Evolutionary conservation across 2,797 vertebrate species (phyloP).

Genomic region (Brachymystax lenok): DNA sequence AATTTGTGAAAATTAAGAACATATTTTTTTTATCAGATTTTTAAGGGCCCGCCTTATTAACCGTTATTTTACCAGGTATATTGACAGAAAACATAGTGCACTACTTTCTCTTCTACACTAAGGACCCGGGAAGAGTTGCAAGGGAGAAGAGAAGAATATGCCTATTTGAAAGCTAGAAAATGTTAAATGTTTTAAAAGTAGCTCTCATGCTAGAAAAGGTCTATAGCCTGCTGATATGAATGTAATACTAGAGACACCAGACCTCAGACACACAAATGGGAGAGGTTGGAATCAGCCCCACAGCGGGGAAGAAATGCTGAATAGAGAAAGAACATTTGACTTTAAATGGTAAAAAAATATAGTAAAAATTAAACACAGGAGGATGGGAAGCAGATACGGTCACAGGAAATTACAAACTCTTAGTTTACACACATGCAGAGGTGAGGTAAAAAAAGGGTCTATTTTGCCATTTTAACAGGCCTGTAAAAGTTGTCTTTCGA

Average conservation of each 20-base stretch:
- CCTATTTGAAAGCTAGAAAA: too few relatives aligned
- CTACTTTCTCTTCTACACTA: too few relatives aligned
- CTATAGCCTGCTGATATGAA: neutral
- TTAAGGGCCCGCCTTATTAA: too few relatives aligned
- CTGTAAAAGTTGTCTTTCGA: neutral
- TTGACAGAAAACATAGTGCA: too few relatives aligned
- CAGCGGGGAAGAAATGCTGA: neutral
- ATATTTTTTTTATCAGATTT: too few relatives aligned
- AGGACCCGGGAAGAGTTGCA: too few relatives aligned
- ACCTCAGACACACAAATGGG: neutral
- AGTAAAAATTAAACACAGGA: neutral
- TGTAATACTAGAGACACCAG: neutral
- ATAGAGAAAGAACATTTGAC: neutral
- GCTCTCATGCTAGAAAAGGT: too few relatives aligned
- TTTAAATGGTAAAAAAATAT: neutral
- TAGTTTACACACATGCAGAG: neutral
- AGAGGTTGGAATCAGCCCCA: neutral
- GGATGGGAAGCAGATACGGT: neutral
- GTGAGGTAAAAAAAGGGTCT: neutral
- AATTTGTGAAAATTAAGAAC: too few relatives aligned
- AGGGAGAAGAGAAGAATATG: too few relatives aligned
- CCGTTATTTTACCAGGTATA: too few relatives aligned
- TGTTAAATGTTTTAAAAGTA: too few relatives aligned
- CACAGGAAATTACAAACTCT: neutral
- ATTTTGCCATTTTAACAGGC: neutral